These are phyloP conservation scores for Thaumatotibia leucotreta DNA, from an alignment of 1,140 invertebrate genomes.

Conservation along the genomic window DNA sequence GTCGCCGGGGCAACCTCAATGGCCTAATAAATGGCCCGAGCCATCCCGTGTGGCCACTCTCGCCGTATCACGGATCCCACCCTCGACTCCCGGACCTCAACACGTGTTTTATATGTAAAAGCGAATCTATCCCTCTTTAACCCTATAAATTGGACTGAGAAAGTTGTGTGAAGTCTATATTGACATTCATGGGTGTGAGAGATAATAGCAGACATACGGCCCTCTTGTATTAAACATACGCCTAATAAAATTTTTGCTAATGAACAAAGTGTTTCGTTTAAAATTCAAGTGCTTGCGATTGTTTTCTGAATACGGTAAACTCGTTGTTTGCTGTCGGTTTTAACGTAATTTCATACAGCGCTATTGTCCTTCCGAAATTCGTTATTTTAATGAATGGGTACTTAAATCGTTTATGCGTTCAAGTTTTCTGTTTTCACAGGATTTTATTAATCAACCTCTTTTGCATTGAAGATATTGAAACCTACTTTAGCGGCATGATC, in stretches of 20 bases:
- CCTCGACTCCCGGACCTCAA: not conserved
- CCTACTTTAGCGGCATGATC: no score
- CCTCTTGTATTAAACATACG: slow-evolving; percentile 13
- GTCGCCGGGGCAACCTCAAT: slow-evolving; percentile 19
- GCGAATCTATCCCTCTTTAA: not conserved
- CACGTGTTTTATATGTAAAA: not conserved
- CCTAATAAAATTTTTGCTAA: slow-evolving; percentile 16
- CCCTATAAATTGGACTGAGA: not conserved
- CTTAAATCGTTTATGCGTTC: not conserved
- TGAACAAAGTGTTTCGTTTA: slow-evolving; percentile 16
- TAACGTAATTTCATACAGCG: not conserved
- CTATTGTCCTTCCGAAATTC: not conserved
- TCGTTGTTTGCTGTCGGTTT: not conserved
- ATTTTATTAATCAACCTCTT: not conserved
- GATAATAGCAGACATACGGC: not conserved
- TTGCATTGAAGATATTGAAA: no score
- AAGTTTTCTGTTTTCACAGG: not conserved
- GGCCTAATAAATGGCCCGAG: slow-evolving; percentile 21
- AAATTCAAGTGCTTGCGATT: slow-evolving; percentile 13
- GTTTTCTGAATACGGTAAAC: not conserved
- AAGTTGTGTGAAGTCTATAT: not conserved
- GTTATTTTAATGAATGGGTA: not conserved
- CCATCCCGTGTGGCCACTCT: slow-evolving; percentile 13
- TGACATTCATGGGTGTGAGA: not conserved
- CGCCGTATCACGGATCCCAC: not conserved